These are phyloP conservation scores for Drosophila tani DNA, from an alignment of 1,140 invertebrate species.

Conservation along the genomic window DNA sequence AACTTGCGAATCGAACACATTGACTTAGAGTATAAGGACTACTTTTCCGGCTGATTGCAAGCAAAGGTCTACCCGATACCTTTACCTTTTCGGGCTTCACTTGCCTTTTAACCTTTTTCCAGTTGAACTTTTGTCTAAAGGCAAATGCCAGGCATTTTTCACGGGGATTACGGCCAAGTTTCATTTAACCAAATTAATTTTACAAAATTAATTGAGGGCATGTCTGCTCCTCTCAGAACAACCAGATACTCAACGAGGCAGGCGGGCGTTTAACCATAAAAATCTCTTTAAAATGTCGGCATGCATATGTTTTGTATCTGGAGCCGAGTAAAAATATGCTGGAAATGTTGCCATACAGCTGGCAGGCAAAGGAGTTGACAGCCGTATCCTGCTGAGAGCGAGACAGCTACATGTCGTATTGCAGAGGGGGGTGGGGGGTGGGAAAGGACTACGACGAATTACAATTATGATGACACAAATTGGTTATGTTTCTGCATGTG, in stretches of 20 bases:
- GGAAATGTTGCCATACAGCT: conserved; percentile 41
- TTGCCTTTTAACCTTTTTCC: conserved; percentile 49
- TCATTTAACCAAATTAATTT: conserved; percentile 77
- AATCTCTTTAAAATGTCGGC: conserved; percentile 33
- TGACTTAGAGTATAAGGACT: conserved; percentile 12
- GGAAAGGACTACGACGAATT: conserved; percentile 57
- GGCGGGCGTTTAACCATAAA: conserved; percentile 20
- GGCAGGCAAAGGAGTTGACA: conserved; percentile 56
- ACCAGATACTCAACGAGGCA: background rate
- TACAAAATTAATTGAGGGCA: conserved; percentile 38
- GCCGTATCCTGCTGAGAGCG: conserved; percentile 35
- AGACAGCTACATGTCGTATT: conserved; percentile 16
- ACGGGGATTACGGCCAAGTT: conserved; percentile 40
- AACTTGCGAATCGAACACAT: background rate
- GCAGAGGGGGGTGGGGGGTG: background rate
- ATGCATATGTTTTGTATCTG: conserved; percentile 41
- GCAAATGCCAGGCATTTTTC: conserved; percentile 37
- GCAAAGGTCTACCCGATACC: conserved; percentile 45
- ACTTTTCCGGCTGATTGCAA: conserved; percentile 57
- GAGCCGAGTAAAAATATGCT: conserved; percentile 40
- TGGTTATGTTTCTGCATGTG: conserved; percentile 71
- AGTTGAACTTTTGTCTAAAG: conserved; percentile 48
- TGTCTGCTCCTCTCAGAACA: background rate
- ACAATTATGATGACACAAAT: conserved; percentile 83
- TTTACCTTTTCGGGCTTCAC: conserved; percentile 28